Evolutionary conservation across 2,888 invertebrate genomes (phyloP).

Genomic region (Meteorus cinctellus): DNA sequence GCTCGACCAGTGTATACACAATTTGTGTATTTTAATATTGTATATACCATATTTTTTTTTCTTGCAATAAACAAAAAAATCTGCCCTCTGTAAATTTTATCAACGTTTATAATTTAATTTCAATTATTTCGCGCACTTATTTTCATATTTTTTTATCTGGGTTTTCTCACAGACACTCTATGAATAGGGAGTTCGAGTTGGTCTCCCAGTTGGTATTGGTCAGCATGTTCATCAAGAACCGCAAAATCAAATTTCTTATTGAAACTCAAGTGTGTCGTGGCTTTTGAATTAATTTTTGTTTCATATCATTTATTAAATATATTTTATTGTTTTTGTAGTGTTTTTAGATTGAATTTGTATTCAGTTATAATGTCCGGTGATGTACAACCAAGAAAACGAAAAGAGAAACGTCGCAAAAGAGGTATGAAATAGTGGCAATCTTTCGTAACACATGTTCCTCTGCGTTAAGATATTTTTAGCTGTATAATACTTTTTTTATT

Average conservation of each 20-base stretch:
- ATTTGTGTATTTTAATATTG: constrained; percentile 58
- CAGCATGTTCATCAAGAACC: constrained; percentile 19
- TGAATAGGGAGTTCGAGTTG: constrained; percentile 29
- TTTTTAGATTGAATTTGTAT: constrained; percentile 19
- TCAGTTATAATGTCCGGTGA: constrained; percentile 84
- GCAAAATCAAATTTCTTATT: constrained; percentile 34
- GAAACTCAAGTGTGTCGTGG: background rate
- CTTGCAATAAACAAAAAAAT: constrained; percentile 54
- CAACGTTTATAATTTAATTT: background rate
- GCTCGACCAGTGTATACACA: constrained; percentile 53
- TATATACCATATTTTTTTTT: constrained; percentile 55
- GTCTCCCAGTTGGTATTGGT: constrained; percentile 7
- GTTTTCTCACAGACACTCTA: constrained; percentile 17
- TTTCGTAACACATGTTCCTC: constrained; percentile 61
- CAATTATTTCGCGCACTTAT: constrained; percentile 4
- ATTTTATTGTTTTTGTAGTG: background rate
- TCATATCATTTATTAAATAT: background rate
- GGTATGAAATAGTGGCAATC: constrained; percentile 75
- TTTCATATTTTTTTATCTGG: background rate
- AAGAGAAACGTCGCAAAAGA: constrained; percentile 88
- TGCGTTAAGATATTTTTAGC: constrained; percentile 63
- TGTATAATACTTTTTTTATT: constrained; percentile 52
- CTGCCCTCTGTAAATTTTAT: constrained; percentile 11
- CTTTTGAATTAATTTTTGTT: background rate
- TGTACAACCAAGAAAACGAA: constrained; percentile 89